Evolutionary conservation across 1,140 invertebrate genomes (phyloP), one percentile per base, ranked within the genome.

Genomic region (Brachionus rotundiformis): DNA sequence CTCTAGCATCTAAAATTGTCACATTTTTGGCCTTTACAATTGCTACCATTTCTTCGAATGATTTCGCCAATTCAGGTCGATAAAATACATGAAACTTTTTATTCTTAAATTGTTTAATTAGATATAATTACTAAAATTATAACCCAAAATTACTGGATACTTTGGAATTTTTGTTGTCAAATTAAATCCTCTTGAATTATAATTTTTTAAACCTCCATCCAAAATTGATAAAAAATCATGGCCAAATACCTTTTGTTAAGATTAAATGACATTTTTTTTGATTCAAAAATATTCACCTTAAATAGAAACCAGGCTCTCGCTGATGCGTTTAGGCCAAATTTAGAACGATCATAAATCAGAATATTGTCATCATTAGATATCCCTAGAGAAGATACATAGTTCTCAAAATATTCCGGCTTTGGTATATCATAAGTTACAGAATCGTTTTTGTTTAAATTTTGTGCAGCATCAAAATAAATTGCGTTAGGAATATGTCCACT

Each of bases 401-500:
- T 39, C 39, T 85, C 81, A 47, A 85, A 84, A 3, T 27, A 76
- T 16, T 84, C 77, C 7, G 36, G 25, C 1, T 33, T 33, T 11
- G 85, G 84, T 0, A 85, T 23, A 81, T 84, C 84, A 47, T 84
- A 83, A 8, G 83, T 83, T 63, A 82, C 81, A 6, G 82, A 16
- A 1, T 84, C 79, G 4, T 77, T 82, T 31, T 84, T 54, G 19
- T 76, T 71, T 2, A 54, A 81, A 8, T 73, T 82, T 2, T 84
- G 73, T 75, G 84, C 73, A 1, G 84, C 65, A 39, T 85, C 83
- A 7, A 85, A 54, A 61, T 82, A 85, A 23, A 41, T 59, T 3
- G 85, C 84, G n/a, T 84, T 83, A 5, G 84, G 83, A 39, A 85
- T 84, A 49, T 85, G 85, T 1, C 36, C 71, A 13, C 85, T 84